These are phyloP conservation scores for Bergia puertoricense DNA, from an alignment of 92 coral and sea anemone genomes.

Conservation along the genomic window DNA sequence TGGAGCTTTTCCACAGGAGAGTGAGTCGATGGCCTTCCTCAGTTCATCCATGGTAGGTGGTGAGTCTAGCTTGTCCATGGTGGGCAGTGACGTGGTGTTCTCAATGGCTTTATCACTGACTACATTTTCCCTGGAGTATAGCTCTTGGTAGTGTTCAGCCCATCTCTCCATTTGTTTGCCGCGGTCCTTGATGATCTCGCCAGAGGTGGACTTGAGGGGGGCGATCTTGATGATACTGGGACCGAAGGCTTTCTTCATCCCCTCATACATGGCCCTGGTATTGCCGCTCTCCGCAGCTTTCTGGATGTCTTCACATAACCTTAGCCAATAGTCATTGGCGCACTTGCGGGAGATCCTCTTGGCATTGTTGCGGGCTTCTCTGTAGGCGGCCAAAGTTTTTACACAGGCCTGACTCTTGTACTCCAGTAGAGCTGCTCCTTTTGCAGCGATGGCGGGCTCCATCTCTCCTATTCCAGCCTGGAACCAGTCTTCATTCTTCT, in stretches of 20 bases:
- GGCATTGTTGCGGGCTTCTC: conserved; percentile 17
- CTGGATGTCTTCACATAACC: conserved; percentile 24
- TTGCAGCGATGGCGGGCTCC: not conserved
- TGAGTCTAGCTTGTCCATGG: not conserved
- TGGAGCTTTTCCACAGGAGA: not conserved
- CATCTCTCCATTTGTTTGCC: conserved; percentile 32
- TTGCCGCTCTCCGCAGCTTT: conserved; percentile 33
- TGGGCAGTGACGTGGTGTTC: not conserved
- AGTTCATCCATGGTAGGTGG: not conserved
- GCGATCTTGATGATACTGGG: not conserved
- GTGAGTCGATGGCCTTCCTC: not conserved
- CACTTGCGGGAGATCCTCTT: conserved; percentile 26
- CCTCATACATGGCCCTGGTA: conserved; percentile 34
- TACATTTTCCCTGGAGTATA: conserved; percentile 5
- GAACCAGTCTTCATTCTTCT: conserved; percentile 24
- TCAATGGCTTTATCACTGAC: not conserved
- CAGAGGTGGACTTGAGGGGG: conserved; percentile 17
- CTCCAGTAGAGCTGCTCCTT: not conserved
- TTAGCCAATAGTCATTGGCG: conserved; percentile 40
- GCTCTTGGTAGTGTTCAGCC: not conserved
- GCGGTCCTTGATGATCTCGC: not conserved
- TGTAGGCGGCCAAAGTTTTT: conserved; percentile 8
- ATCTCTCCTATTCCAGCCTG: not conserved
- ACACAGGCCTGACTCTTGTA: conserved; percentile 6
- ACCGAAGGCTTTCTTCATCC: conserved; percentile 45